A percentile compares a stretch with the other conserved stretches of the same genome.
phyloP scores from a whole-genome alignment of 2,888 invertebrate genomes.

The Acronicta aceris region DNA sequence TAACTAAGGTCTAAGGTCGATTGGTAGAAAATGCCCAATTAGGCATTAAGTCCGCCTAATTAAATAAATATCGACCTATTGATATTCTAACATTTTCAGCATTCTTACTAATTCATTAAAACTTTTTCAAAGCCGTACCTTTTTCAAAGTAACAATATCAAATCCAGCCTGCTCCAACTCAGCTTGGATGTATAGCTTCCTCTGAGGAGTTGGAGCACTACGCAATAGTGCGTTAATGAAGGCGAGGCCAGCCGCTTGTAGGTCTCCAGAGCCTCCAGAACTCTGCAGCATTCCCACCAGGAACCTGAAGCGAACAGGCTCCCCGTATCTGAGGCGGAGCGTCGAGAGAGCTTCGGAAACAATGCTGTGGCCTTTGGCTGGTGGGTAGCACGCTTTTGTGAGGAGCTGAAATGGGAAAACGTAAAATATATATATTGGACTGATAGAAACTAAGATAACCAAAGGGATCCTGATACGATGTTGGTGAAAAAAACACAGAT shows the following conservation, averaged over 20 bases:
- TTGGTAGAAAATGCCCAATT: too few relatives aligned
- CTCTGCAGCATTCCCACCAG: constrained; percentile 96
- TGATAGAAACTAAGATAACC: too few relatives aligned
- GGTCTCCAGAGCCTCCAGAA: constrained; percentile 92
- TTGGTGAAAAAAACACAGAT: too few relatives aligned
- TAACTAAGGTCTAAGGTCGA: too few relatives aligned
- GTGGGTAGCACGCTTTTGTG: constrained; percentile 94
- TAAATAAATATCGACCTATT: too few relatives aligned
- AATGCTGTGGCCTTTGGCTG: constrained; percentile 93
- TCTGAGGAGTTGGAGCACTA: constrained; percentile 93
- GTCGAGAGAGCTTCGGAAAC: constrained; percentile 97
- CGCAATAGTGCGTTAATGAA: constrained; percentile 95
- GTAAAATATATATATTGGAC: too few relatives aligned
- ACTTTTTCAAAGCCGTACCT: constrained; percentile 71
- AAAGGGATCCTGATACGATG: too few relatives aligned
- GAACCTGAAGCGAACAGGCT: constrained; percentile 97
- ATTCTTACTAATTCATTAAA: too few relatives aligned
- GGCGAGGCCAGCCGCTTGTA: constrained; percentile 94
- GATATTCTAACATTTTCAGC: too few relatives aligned
- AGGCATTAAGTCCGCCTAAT: too few relatives aligned
- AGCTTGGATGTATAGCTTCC: constrained; percentile 95
- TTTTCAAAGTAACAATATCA: constrained; percentile 90
- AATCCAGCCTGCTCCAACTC: constrained; percentile 95
- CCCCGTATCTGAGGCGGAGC: constrained; percentile 95
- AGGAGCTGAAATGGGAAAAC: constrained; percentile 90